phyloP scores from a whole-genome alignment of 2,888 invertebrate genomes.

The Mesorhabditis spiculigera region DNA sequence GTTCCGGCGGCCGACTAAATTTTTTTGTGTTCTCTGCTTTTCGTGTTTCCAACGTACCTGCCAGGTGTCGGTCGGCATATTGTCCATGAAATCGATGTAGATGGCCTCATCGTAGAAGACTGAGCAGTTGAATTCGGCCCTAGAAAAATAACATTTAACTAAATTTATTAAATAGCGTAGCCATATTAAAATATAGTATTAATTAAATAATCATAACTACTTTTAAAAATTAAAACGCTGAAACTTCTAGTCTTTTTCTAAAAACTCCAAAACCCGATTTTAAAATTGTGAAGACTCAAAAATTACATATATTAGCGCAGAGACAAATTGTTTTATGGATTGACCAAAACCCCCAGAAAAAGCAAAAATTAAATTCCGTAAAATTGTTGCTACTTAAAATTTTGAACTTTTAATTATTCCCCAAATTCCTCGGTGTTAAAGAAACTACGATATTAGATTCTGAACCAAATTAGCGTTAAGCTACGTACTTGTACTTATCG shows the following conservation, averaged over 20 bases:
- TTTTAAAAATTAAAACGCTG: too few species aligned
- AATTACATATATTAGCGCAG: too few species aligned
- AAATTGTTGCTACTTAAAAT: too few species aligned
- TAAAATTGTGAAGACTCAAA: too few species aligned
- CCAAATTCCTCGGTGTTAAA: neutral
- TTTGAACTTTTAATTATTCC: neutral
- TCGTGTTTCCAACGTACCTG: slow-evolving; percentile 20
- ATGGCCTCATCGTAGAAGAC: slow-evolving; percentile 54
- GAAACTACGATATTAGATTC: too few species aligned
- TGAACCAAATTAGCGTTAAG: neutral
- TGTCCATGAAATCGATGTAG: slow-evolving; percentile 55
- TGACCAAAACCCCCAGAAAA: too few species aligned
- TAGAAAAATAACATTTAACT: slow-evolving; percentile 11
- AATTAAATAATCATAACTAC: too few species aligned
- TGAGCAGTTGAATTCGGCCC: slow-evolving; percentile 41
- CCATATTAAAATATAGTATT: too few species aligned
- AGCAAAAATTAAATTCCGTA: too few species aligned
- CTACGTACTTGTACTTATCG: slow-evolving; percentile 43
- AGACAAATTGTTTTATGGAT: too few species aligned
- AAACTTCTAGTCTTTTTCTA: too few species aligned
- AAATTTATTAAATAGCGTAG: neutral
- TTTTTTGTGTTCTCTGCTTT: neutral
- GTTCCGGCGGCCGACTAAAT: slow-evolving; percentile 40
- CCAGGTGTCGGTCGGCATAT: slow-evolving; percentile 57
- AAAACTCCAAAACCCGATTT: too few species aligned